phyloP scores from a whole-genome alignment of 2,888 invertebrate species.

The Cryptosula pallasiana region DNA sequence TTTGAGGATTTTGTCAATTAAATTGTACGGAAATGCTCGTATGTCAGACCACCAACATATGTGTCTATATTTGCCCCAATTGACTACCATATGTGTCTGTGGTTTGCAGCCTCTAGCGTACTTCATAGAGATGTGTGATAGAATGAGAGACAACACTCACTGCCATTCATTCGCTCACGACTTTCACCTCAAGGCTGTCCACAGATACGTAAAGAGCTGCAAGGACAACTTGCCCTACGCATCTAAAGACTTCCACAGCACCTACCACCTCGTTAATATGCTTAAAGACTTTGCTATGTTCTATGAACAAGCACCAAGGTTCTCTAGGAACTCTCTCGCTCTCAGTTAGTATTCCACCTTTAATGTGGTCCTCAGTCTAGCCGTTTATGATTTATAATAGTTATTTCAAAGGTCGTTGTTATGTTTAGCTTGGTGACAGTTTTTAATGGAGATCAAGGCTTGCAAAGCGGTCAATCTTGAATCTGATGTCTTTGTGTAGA shows the following conservation, averaged over 20 bases:
- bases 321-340: conserved; percentile 67
- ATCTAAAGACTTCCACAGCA: conserved; percentile 53
- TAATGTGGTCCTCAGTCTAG: no score
- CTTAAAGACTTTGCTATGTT: conserved; percentile 71
- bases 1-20: no score
- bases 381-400: no score
- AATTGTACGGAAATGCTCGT: no score
- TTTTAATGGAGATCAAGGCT: no score
- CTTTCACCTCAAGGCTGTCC: conserved; percentile 67
- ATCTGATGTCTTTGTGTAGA: no score
- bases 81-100: no score
- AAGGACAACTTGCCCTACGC: conserved; percentile 38
- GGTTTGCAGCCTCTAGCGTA: neutral
- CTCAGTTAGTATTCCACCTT: conserved; percentile 57
- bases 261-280: conserved; percentile 69
- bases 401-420: no score
- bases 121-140: conserved; percentile 57
- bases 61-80: no score
- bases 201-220: conserved; percentile 62
- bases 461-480: no score
- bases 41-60: no score
- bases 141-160: conserved; percentile 67
- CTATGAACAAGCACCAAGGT: conserved; percentile 71
- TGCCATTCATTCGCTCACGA: conserved; percentile 73
- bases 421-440: no score